phyloP scores from a whole-genome alignment of 2,797 vertebrate species.

The Anabacerthia variegaticeps region DNA sequence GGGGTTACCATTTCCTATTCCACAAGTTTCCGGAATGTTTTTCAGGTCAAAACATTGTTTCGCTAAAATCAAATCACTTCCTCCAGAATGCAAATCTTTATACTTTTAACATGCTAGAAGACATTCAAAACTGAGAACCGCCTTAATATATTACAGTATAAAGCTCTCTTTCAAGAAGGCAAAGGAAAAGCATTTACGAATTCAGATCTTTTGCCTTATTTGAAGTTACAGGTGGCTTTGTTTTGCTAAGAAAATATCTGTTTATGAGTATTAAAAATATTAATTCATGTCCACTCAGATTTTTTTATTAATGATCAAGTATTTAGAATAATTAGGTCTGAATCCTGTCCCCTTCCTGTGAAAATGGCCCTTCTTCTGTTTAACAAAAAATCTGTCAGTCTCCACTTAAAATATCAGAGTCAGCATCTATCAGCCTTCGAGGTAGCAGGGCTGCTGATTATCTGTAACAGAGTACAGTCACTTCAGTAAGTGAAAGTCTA shows the following conservation, averaged over 20 bases:
- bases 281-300: neutral
- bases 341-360: neutral
- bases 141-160: neutral
- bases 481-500: neutral
- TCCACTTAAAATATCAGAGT: neutral
- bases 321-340: neutral
- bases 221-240: neutral
- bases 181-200: neutral
- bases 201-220: neutral
- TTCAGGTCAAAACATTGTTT: slow-evolving; percentile 12
- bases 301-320: neutral
- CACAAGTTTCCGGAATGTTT: neutral
- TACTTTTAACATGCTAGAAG: neutral
- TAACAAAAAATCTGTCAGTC: neutral
- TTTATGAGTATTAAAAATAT: neutral
- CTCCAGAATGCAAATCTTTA: neutral
- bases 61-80: neutral
- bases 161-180: neutral
- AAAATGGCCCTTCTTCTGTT: neutral
- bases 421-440: neutral
- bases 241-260: neutral
- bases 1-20: slow-evolving; percentile 53
- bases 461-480: neutral
- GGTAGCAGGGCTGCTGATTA: neutral
- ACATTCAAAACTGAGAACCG: neutral